Conservation (phyloP, 2,797 vertebrate genomes). For the Notamacropus eugenii region DNA sequence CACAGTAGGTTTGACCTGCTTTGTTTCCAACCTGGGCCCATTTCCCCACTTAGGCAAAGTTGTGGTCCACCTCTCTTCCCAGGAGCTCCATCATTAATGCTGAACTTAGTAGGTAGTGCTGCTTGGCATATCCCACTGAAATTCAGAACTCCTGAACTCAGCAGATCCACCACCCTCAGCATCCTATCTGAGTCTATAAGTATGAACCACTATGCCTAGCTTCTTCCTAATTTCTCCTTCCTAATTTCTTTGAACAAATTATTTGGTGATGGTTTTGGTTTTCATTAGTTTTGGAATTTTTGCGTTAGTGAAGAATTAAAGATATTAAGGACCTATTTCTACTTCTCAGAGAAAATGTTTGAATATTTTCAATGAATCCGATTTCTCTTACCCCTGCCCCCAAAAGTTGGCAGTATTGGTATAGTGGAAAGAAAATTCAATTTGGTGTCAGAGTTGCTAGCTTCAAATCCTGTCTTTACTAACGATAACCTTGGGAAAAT, state of each 20-base stretch:
- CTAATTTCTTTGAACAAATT: neutral
- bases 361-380: neutral
- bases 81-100: neutral
- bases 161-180: neutral
- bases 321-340: neutral
- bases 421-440: neutral
- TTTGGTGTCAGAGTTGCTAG: neutral
- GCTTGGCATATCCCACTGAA: neutral
- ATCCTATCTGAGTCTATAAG: neutral
- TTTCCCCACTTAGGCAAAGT: neutral
- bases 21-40: neutral
- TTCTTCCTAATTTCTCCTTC: neutral
- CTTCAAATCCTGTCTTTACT: neutral
- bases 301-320: neutral
- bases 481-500: neutral
- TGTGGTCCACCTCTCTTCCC: neutral
- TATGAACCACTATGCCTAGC: neutral
- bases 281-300: neutral
- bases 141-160: neutral
- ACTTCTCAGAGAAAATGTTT: neutral
- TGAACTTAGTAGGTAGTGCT: neutral
- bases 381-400: neutral
- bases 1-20: neutral
- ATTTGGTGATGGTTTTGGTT: neutral
- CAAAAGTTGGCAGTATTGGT: neutral